These are phyloP conservation scores for Amiota communis DNA, from an alignment of 2,888 invertebrate species.

Conservation along the genomic window DNA sequence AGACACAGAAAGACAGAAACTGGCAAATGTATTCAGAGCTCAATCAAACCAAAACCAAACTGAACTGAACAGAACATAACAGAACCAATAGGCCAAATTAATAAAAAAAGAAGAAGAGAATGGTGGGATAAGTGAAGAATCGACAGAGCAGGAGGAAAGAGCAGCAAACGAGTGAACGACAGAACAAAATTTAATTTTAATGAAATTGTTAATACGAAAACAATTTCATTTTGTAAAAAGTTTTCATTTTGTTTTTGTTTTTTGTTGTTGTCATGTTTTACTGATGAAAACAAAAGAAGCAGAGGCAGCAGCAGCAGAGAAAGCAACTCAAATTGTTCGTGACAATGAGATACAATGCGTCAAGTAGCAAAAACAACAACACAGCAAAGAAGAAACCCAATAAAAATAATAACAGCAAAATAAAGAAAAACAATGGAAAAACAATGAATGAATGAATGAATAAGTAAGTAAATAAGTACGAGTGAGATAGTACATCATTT, in stretches of 20 bases:
- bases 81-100: not conserved
- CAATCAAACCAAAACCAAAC: too few relatives aligned
- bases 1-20: too few relatives aligned
- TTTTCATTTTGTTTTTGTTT: slow-evolving; percentile 37
- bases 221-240: slow-evolving; percentile 68
- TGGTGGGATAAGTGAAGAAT: slow-evolving; percentile 14
- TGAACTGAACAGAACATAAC: slow-evolving; percentile 36
- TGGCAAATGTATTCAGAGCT: slow-evolving; percentile 16
- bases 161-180: slow-evolving; percentile 40
- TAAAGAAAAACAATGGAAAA: slow-evolving; percentile 36
- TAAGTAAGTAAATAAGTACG: not conserved
- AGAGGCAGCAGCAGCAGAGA: not conserved
- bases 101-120: not conserved
- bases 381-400: slow-evolving; percentile 11
- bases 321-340: slow-evolving; percentile 64
- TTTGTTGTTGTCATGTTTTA: too few relatives aligned
- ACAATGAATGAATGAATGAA: slow-evolving; percentile 18
- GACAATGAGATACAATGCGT: slow-evolving; percentile 60
- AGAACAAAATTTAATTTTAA: slow-evolving; percentile 65
- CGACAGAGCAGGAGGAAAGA: slow-evolving; percentile 14
- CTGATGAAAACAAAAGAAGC: slow-evolving; percentile 3
- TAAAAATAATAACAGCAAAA: slow-evolving; percentile 21
- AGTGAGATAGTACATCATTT: slow-evolving; percentile 32
- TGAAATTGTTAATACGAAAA: slow-evolving; percentile 68
- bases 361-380: slow-evolving; percentile 28